phyloP scores from a whole-genome alignment of 1,140 invertebrate species.

The Bombus superbus region DNA sequence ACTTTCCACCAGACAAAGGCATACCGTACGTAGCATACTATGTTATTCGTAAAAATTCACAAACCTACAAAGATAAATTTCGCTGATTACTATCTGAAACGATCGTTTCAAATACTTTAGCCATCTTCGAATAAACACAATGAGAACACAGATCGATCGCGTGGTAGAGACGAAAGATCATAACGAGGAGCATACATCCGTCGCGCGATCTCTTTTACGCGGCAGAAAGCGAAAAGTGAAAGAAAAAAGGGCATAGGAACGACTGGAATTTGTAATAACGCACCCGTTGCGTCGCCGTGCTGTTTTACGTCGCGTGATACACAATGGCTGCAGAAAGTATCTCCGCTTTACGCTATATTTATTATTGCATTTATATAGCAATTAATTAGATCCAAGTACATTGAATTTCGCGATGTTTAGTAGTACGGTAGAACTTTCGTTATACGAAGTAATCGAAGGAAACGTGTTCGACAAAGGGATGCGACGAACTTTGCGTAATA shows the following conservation, averaged over 20 bases:
- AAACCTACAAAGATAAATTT: not conserved
- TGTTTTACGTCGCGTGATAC: too few species aligned
- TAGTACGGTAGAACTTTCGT: too few species aligned
- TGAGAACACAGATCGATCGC: not conserved
- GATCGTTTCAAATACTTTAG: not conserved
- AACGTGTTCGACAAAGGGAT: too few species aligned
- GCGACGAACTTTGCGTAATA: too few species aligned
- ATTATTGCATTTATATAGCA: too few species aligned
- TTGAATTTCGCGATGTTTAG: not conserved
- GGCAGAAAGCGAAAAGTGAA: slow-evolving; percentile 6
- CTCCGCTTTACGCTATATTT: too few species aligned
- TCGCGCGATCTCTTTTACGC: not conserved
- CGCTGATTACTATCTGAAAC: not conserved
- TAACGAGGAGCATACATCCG: not conserved
- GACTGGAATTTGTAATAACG: slow-evolving; percentile 20
- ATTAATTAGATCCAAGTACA: not conserved
- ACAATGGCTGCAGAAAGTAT: too few species aligned
- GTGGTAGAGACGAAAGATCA: not conserved
- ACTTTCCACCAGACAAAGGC: too few species aligned
- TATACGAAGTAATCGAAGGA: too few species aligned
- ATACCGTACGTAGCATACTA: too few species aligned
- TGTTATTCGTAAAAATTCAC: not conserved
- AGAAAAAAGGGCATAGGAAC: not conserved
- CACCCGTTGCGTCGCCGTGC: slow-evolving; percentile 15
- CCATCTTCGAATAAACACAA: not conserved